Evolutionary conservation across 2,113 vertebrate species (phyloP).

Genomic region (Pteruthius melanotis): DNA sequence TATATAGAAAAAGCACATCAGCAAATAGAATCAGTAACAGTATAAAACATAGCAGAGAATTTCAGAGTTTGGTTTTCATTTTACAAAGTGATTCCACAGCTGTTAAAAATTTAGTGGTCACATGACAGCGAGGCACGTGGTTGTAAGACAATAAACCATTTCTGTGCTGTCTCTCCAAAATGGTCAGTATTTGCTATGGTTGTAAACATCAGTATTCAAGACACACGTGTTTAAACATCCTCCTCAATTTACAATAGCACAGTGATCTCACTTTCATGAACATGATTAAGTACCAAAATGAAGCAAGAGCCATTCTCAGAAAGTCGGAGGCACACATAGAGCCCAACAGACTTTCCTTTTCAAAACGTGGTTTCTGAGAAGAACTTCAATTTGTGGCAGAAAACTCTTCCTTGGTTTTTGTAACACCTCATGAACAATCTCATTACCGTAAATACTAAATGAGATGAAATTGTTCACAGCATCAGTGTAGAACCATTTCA

Average conservation of each 20-base stretch:
- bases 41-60: not conserved
- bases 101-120: not conserved
- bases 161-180: not conserved
- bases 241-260: not conserved
- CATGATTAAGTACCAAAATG: not conserved
- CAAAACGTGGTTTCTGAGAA: not conserved
- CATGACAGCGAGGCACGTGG: not conserved
- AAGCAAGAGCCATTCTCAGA: not conserved
- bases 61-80: not conserved
- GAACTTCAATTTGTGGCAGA: not conserved
- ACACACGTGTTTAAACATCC: not conserved
- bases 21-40: not conserved
- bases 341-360: not conserved
- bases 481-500: not conserved
- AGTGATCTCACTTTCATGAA: not conserved
- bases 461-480: not conserved
- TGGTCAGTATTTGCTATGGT: not conserved
- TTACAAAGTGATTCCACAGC: not conserved
- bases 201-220: slow-evolving; percentile 36
- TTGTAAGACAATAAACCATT: not conserved
- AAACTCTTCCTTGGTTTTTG: not conserved
- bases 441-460: not conserved
- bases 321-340: not conserved
- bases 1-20: not conserved
- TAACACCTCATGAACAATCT: not conserved